Conservation (phyloP, 2,888 invertebrate genomes). For the Mystacides longicornis region DNA sequence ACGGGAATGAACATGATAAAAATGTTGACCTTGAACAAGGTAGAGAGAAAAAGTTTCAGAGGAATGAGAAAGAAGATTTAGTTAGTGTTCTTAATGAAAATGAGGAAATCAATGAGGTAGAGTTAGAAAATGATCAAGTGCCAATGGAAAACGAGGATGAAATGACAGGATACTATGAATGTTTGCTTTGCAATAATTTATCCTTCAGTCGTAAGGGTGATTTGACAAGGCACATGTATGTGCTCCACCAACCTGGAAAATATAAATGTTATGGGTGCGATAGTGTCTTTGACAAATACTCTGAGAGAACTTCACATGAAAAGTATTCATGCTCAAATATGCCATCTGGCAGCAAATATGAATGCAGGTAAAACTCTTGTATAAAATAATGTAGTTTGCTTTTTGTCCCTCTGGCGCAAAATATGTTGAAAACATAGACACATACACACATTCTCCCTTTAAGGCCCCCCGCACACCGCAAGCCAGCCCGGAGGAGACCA, state of each 20-base stretch:
- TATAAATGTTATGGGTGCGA: neutral
- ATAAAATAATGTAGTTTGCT: too few species aligned
- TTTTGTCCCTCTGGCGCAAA: too few species aligned
- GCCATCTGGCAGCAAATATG: constrained; percentile 8
- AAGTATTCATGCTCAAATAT: neutral
- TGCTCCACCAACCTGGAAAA: neutral
- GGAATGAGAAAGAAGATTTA: too few species aligned
- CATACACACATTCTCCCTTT: too few species aligned
- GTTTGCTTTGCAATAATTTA: neutral
- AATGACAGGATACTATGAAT: neutral
- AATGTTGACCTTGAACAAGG: neutral
- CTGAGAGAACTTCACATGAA: neutral
- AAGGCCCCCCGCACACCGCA: too few species aligned
- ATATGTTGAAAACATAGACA: too few species aligned
- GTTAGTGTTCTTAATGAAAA: neutral
- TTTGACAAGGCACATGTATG: neutral
- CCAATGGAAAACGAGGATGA: neutral
- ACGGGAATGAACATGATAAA: neutral
- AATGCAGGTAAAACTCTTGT: constrained; percentile 14
- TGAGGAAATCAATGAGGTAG: neutral
- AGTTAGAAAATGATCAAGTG: too few species aligned
- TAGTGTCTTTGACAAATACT: neutral
- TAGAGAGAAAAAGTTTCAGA: neutral
- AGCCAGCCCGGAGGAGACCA: too few species aligned
- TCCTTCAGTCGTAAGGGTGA: neutral